Base-by-base conservation (phyloP, 2,113 vertebrate genomes). In the Edolisoma coerulescens region DNA sequence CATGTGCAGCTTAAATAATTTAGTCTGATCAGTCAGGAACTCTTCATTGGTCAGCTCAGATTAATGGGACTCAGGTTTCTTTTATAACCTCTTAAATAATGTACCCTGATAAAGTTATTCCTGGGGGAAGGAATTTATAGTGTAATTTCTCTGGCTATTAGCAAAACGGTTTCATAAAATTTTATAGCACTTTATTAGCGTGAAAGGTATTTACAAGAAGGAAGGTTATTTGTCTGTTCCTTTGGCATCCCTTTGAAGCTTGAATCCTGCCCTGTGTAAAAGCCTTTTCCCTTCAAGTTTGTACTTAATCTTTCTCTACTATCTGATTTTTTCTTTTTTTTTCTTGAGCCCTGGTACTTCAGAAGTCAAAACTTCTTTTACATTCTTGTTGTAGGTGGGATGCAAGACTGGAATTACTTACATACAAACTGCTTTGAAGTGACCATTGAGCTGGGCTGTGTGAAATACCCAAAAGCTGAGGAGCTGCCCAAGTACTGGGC, bases 381-480 rank as follows among this genome's bases (percentile, higher is more conserved):
- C 84, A 7, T 88, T 92, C 63, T 80, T 84, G 7, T 78, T 91
- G 70, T 95, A 99, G 99, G 99, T 94, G 99, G 99, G 60, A 99
- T 99, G 99, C 99, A 99, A 93, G 99, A 99, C 98, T 99, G 99
- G 99, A 99, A 99, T 97, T 99, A 99, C 95, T 73, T 99, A 30
- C 98, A 99, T 94, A 99, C 99, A 16, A 99, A 99, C 97, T 99
- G 99, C 94, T 99, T 99, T 97, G 99, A 99, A 97, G 99, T 99
- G 92, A 99, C 99, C 50, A 99, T 99, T 47, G 99, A 99, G 97
- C 78, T 99, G 93, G 98, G 99, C 89, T 99, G 99, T 95, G 96
- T 98, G 70, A 99, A 99, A 96, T 99, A 99, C 39, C 99, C 99
- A 13, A 70, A 50, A 83, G 99, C 98, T 27, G 96, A 97, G 59